Evolutionary conservation across 2,888 invertebrate genomes (phyloP), one percentile per base, ranked within the genome.

Genomic region (Rhagium mordax): DNA sequence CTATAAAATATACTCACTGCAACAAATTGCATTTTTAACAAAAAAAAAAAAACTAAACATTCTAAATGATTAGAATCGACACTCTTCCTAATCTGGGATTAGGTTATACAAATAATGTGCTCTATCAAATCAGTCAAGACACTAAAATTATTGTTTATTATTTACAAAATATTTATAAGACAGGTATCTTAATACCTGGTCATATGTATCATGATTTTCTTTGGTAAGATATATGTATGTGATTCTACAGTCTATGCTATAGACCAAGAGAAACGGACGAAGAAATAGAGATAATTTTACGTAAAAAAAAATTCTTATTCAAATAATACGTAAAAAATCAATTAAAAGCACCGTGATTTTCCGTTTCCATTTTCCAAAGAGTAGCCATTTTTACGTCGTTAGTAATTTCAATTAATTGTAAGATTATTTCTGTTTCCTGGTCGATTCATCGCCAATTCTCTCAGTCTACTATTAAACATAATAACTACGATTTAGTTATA

Each of bases 31-130:
- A 62, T 70, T 70, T 76, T 69, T 55, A 75, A 71, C 65, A 69
- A 72, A 74, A 16, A 5, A 51, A 72, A 16, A 48, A 51, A 72
- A 53, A 53, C 53, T 68, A 74, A 73, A 59, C 15, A 62, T 70
- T 71, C 72, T 78, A 73, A 65, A 74, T 79, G 80, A 81, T 80
- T 81, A 81, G 81, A 81, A 78, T 79, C 64, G 69, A 80, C 80
- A 81, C 81, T 80, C 80, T 66, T 67, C 71, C 74, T 64, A 74
- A 74, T 65, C 60, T 61, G 41, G n/a, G 53, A 69, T 72, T 61
- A 75, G 68, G 69, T 47, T 70, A 24, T 33, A 61, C 62, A 68
- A 69, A 41, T 24, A 65, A 67, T 74, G 67, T 72, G 48, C 69
- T 74, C 60, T 74, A 74, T 72, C 71, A 72, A 74, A 76, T 79